Evolutionary conservation across 2,113 vertebrate genomes (phyloP).

Genomic region (Aleadryas rufinucha): DNA sequence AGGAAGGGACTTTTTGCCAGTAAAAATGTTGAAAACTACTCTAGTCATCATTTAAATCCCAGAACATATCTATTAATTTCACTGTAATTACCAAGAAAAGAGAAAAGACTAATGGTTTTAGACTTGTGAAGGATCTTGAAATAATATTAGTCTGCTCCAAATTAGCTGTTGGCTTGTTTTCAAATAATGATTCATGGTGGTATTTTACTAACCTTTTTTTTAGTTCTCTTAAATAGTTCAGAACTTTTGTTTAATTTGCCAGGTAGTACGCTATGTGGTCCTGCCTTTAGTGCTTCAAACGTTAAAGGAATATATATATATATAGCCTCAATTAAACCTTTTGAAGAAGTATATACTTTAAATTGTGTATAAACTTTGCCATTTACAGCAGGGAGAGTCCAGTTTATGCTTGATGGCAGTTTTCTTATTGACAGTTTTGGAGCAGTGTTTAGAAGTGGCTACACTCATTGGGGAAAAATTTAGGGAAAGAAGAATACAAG

Average conservation of each 20-base stretch:
- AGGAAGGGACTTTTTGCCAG: slow-evolving; percentile 9
- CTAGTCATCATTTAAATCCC: slow-evolving; percentile 34
- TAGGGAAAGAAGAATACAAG: not conserved
- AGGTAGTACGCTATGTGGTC: not conserved
- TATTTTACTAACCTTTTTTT: slow-evolving; percentile 38
- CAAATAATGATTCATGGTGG: slow-evolving; percentile 60
- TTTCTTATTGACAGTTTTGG: not conserved
- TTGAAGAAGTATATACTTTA: not conserved
- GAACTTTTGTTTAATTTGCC: slow-evolving; percentile 47
- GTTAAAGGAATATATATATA: not conserved
- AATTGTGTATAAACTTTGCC: not conserved
- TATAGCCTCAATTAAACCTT: not conserved
- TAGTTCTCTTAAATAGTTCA: slow-evolving; percentile 35
- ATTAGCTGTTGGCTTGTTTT: slow-evolving; percentile 59
- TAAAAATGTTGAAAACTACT: slow-evolving; percentile 40
- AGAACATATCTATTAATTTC: slow-evolving; percentile 42
- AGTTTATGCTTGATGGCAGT: not conserved
- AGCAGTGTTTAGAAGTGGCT: not conserved
- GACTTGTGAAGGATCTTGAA: slow-evolving; percentile 44
- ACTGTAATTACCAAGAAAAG: slow-evolving; percentile 40
- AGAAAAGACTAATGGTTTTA: slow-evolving; percentile 36
- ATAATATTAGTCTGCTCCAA: slow-evolving; percentile 49
- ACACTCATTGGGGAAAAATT: not conserved
- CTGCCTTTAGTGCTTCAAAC: not conserved
- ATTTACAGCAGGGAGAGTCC: not conserved